Evolutionary conservation across 2,888 invertebrate genomes (phyloP).

Genomic region (Lysandra bellargus): DNA sequence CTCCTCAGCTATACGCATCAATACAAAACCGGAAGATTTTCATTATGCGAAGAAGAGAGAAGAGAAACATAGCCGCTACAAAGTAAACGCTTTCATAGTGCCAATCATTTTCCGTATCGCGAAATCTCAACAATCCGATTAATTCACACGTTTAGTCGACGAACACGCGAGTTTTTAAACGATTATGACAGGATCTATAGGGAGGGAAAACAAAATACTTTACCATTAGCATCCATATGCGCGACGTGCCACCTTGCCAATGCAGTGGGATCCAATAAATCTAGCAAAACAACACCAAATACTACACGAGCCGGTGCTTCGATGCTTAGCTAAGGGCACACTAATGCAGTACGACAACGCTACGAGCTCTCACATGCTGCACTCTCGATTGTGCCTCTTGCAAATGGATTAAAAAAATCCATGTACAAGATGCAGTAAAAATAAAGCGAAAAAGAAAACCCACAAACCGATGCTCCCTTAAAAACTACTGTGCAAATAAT

Average conservation of each 20-base stretch:
- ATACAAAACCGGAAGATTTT: slow-evolving; percentile 72
- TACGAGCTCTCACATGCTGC: slow-evolving; percentile 78
- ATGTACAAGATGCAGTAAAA: slow-evolving; percentile 71
- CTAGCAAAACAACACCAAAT: slow-evolving; percentile 76
- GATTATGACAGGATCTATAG: slow-evolving; percentile 68
- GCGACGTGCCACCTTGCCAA: slow-evolving; percentile 79
- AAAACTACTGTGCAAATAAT: slow-evolving; percentile 77
- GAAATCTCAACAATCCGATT: slow-evolving; percentile 64
- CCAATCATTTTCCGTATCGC: slow-evolving; percentile 72
- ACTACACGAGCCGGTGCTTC: slow-evolving; percentile 76
- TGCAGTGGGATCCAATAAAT: slow-evolving; percentile 74
- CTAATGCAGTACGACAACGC: slow-evolving; percentile 77
- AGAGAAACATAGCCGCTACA: slow-evolving; percentile 51
- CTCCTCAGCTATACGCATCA: slow-evolving; percentile 89
- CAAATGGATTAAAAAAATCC: slow-evolving; percentile 69
- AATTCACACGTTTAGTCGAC: slow-evolving; percentile 68
- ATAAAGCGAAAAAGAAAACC: slow-evolving; percentile 62
- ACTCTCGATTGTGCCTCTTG: slow-evolving; percentile 72
- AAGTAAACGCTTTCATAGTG: slow-evolving; percentile 71
- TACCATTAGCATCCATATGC: slow-evolving; percentile 74
- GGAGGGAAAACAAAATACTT: slow-evolving; percentile 72
- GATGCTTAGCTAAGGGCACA: slow-evolving; percentile 76
- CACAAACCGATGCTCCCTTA: slow-evolving; percentile 77
- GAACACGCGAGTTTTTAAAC: slow-evolving; percentile 58
- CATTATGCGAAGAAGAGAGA: slow-evolving; percentile 56